Percentiles rank a stretch among this genome's conserved stretches.
phyloP scores from a whole-genome alignment of 2,113 vertebrate genomes.

The Prinia subflava region DNA sequence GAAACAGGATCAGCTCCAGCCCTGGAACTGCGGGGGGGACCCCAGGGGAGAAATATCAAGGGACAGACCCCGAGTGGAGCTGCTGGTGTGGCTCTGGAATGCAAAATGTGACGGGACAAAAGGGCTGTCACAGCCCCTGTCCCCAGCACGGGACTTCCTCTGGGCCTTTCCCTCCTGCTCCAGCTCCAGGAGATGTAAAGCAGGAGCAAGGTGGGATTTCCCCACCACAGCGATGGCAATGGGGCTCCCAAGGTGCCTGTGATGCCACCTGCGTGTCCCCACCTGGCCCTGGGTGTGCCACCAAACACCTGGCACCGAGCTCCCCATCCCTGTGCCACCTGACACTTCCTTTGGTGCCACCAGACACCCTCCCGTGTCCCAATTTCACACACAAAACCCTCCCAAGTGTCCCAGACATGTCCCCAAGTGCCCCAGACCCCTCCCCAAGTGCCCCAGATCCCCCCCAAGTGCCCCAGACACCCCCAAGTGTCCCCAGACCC shows the following conservation, averaged over 20 bases:
- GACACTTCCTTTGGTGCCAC: neutral
- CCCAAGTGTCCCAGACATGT: neutral
- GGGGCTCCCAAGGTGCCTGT: accelerated
- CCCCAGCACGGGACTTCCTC: neutral
- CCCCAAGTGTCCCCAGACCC: neutral
- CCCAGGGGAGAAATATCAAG: neutral
- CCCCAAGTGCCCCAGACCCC: neutral
- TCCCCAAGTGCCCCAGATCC: neutral
- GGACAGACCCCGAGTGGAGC: neutral
- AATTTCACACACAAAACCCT: neutral
- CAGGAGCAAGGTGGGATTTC: neutral
- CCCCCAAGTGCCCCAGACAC: neutral
- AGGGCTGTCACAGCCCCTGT: neutral
- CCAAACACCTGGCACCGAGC: neutral
- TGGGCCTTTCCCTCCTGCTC: neutral
- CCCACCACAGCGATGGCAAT: accelerated
- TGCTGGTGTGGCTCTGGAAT: neutral
- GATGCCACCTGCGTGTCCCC: accelerated
- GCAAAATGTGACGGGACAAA: neutral
- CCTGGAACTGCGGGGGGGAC: neutral
- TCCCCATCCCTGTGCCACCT: neutral
- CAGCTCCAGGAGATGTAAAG: neutral
- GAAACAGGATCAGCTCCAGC: neutral
- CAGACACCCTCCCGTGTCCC: neutral
- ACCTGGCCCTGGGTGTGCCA: neutral